These are phyloP conservation scores for Drosophila percnosoma DNA, from an alignment of 2,888 invertebrate species.

Conservation along the genomic window DNA sequence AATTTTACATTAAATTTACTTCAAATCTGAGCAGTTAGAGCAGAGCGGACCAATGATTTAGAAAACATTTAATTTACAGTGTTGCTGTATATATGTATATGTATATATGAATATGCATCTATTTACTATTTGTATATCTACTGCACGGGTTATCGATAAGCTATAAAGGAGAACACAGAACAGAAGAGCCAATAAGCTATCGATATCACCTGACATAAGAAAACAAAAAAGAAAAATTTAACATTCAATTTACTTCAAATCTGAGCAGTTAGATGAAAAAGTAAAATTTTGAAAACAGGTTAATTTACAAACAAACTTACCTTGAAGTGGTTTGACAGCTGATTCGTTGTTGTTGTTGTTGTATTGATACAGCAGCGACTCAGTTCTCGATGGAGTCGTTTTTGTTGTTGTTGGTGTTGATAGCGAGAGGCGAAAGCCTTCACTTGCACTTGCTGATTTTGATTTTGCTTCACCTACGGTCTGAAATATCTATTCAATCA, in stretches of 20 bases:
- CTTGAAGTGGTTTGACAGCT: conserved; percentile 70
- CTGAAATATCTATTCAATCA: conserved; percentile 43
- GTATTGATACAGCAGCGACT: conserved; percentile 40
- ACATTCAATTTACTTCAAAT: conserved; percentile 4
- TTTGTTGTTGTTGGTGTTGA: conserved; percentile 22
- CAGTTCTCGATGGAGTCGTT: conserved; percentile 36
- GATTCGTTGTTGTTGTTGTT: conserved; percentile 40
- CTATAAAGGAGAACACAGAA: conserved; percentile 14
- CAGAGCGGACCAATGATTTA: conserved; percentile 1
- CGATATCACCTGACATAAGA: conserved; percentile 19
- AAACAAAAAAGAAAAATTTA: neutral
- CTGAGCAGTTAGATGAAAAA: conserved; percentile 5
- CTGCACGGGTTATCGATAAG: conserved; percentile 24
- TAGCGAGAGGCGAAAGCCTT: conserved; percentile 49
- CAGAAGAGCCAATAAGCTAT: conserved; percentile 6
- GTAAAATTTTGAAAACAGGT: conserved; percentile 53
- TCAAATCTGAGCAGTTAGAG: conserved; percentile 3
- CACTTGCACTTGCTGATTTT: conserved; percentile 44
- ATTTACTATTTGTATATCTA: neutral
- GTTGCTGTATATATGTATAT: neutral
- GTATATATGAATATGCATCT: neutral
- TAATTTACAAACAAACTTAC: conserved; percentile 74
- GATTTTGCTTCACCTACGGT: conserved; percentile 36
- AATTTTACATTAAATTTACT: neutral
- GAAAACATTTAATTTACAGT: conserved; percentile 14